These are phyloP conservation scores for Oreochromis niloticus DNA, from an alignment of 2,113 vertebrate species.

Conservation along the genomic window DNA sequence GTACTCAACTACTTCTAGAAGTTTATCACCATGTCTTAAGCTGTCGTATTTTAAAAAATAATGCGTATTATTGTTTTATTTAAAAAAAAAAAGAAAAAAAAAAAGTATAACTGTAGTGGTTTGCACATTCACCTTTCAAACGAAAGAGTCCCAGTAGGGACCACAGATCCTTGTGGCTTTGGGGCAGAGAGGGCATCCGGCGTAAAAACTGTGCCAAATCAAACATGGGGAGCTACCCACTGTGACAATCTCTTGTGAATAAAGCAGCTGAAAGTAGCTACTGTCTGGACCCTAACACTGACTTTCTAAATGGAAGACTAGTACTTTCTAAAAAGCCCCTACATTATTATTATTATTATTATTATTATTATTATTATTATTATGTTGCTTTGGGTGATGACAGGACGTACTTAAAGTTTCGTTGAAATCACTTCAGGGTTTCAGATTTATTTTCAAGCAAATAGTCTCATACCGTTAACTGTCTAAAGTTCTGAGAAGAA, in stretches of 20 bases:
- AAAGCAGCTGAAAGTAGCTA: background rate
- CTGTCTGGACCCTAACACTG: background rate
- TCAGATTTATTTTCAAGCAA: background rate
- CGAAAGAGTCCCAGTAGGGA: background rate
- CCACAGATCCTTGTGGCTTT: background rate
- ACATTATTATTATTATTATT: background rate
- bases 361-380: background rate
- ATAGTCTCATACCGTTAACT: background rate
- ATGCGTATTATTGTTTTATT: background rate
- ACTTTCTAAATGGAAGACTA: background rate
- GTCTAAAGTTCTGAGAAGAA: background rate
- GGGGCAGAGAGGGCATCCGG: background rate
- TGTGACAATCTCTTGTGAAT: background rate
- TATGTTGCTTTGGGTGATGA: background rate
- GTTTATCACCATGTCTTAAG: background rate
- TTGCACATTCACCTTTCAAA: background rate
- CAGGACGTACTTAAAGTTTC: background rate
- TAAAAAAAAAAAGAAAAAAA: background rate
- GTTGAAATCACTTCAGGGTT: background rate
- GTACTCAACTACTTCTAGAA: background rate
- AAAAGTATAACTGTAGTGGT: background rate
- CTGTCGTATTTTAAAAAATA: background rate
- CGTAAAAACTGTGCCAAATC: background rate
- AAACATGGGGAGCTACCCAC: background rate
- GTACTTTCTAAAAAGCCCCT: background rate